Evolutionary conservation across 2,113 vertebrate genomes (phyloP), one percentile per base, ranked within the genome.

Genomic region (Crotalus helleri): DNA sequence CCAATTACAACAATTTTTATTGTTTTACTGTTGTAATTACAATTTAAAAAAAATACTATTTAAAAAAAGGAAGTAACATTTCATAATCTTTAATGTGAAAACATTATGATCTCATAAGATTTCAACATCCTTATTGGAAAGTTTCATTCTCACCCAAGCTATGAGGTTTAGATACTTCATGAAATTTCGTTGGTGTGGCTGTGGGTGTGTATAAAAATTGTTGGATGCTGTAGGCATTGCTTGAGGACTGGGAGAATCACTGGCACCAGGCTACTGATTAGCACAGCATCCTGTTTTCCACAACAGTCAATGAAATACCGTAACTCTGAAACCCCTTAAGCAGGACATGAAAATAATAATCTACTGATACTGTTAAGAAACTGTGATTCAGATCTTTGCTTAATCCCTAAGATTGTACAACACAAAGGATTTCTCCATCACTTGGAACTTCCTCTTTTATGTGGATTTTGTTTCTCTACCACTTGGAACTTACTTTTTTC

Each of bases 401-500:
- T 17, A 55, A 26, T 19, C 26, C 46, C 26, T 21, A 51, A 90
- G 26, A 3, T 10, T 29, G 26, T 10, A 53, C 29, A 64, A 6
- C 11, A 21, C 19, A 61, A 61, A 4, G 5, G 4, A 24, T 81
- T 91, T 15, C 9, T 44, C 29, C 2, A 15, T 44, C 26, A 6
- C 11, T n/a, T 17, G 39, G 9, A 51, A 53, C 81, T 93, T 57
- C 95, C 95, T 92, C 95, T 85, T 81, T 96, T 95, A 33, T 74
- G 15, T 74, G n/a, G 15, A 17, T 74, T 74, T 5, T 1, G n/a
- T 39, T 44, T 61, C 8, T 55, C 21, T 3, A 2, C 69, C 49
- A 7, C 21, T 33, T 19, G 44, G 29, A 53, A 54, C 90, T 93
- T 58, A 96, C 95, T 92, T 95, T 85, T 69, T 96, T 95, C 87